phyloP scores from a whole-genome alignment of 1,140 invertebrate genomes.

The Cotesia glomerata region DNA sequence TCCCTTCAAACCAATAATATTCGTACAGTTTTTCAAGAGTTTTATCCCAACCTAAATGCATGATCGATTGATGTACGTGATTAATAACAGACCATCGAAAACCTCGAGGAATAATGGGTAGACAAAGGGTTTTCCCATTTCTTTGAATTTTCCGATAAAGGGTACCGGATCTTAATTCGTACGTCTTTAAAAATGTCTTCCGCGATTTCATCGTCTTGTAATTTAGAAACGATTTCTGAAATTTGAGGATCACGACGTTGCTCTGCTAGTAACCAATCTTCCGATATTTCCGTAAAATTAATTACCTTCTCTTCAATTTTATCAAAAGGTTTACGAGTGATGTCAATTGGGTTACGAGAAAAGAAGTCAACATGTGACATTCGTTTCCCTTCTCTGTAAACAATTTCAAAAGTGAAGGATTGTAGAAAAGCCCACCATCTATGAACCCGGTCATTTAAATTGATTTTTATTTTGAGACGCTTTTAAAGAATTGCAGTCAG shows the following conservation, averaged over 20 bases:
- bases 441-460: conserved; percentile 47
- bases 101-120: conserved; percentile 44
- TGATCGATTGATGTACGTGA: conserved; percentile 41
- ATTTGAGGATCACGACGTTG: conserved; percentile 35
- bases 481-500: conserved; percentile 49
- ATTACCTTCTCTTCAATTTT: conserved; percentile 28
- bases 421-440: conserved; percentile 51
- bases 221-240: conserved; percentile 19
- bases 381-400: conserved; percentile 23
- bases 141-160: conserved; percentile 41
- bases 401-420: conserved; percentile 41
- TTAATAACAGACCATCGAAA: conserved; percentile 48
- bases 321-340: not conserved
- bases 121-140: conserved; percentile 33
- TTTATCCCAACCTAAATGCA: conserved; percentile 43
- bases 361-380: conserved; percentile 34
- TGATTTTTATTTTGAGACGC: conserved; percentile 43
- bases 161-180: conserved; percentile 34
- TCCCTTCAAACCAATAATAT: conserved; percentile 43
- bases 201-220: conserved; percentile 30
- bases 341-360: conserved; percentile 22
- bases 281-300: conserved; percentile 31
- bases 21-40: conserved; percentile 40
- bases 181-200: conserved; percentile 35
- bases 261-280: conserved; percentile 37